phyloP scores from a whole-genome alignment of 1,140 invertebrate genomes.

The Zaprionus gabonicus region DNA sequence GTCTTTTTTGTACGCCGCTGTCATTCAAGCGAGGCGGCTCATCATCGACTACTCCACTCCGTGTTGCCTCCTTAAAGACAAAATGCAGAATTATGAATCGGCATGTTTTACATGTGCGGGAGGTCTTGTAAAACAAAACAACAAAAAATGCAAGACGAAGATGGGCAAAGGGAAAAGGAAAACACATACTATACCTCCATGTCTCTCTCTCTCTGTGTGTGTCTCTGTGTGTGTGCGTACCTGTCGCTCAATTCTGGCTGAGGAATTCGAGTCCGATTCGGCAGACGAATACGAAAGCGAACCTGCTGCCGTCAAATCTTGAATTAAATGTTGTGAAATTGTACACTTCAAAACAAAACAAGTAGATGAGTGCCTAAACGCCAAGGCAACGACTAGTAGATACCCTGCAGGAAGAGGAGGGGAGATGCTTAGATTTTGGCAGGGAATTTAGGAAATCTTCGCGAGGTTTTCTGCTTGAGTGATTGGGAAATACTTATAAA shows the following conservation, averaged over 20 bases:
- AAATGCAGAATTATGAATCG: conserved; percentile 83
- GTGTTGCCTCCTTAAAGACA: conserved; percentile 55
- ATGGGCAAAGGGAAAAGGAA: conserved; percentile 7
- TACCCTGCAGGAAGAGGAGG: neutral
- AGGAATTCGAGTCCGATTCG: neutral
- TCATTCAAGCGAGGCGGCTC: conserved; percentile 55
- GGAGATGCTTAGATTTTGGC: too few species aligned
- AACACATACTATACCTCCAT: conserved; percentile 13
- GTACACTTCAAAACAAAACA: conserved; percentile 73
- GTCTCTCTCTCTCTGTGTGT: conserved; percentile 1
- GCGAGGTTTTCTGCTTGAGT: too few species aligned
- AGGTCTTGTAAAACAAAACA: conserved; percentile 71
- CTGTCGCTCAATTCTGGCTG: conserved; percentile 64
- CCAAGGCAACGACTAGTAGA: neutral
- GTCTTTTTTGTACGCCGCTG: conserved; percentile 40
- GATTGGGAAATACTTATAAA: too few species aligned
- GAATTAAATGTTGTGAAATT: conserved; percentile 84
- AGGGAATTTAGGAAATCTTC: too few species aligned
- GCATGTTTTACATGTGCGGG: conserved; percentile 84
- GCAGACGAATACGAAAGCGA: conserved; percentile 49
- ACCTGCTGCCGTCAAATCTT: conserved; percentile 77
- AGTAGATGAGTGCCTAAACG: neutral
- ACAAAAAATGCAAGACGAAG: conserved; percentile 18
- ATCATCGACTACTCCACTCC: conserved; percentile 43
- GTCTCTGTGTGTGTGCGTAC: conserved; percentile 48